These are phyloP conservation scores for Morelia viridis DNA, from an alignment of 2,797 vertebrate genomes.

Conservation along the genomic window DNA sequence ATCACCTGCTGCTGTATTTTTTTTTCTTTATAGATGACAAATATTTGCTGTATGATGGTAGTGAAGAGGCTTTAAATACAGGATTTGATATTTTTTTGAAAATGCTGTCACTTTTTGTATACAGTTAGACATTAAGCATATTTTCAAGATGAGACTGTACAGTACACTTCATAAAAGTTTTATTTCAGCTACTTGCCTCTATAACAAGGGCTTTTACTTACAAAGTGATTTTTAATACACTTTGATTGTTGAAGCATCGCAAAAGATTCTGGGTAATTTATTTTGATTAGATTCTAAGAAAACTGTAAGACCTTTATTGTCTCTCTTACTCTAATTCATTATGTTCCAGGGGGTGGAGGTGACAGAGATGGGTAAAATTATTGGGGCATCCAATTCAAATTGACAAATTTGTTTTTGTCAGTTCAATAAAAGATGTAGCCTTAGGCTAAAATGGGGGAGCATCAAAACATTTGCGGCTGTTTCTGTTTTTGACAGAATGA, in stretches of 20 bases:
- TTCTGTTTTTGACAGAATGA: background rate
- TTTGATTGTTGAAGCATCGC: background rate
- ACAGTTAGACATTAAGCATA: conserved; percentile 74
- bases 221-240: background rate
- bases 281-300: background rate
- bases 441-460: background rate
- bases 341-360: background rate
- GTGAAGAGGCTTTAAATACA: conserved; percentile 73
- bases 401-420: background rate
- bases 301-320: background rate
- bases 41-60: conserved; percentile 77
- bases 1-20: conserved; percentile 79
- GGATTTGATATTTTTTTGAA: conserved; percentile 80
- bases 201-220: background rate
- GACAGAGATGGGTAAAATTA: background rate
- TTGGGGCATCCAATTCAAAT: background rate
- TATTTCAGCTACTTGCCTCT: conserved; percentile 14
- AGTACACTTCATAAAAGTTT: conserved; percentile 51
- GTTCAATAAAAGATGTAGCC: background rate
- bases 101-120: conserved; percentile 79
- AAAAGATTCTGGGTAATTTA: background rate
- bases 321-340: background rate
- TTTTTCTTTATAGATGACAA: conserved; percentile 67
- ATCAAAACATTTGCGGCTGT: background rate
- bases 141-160: conserved; percentile 68